A percentile compares a stretch with the other conserved stretches of the same genome.
phyloP scores from a whole-genome alignment of 2,888 invertebrate species.

The Micoletzkya japonica region DNA sequence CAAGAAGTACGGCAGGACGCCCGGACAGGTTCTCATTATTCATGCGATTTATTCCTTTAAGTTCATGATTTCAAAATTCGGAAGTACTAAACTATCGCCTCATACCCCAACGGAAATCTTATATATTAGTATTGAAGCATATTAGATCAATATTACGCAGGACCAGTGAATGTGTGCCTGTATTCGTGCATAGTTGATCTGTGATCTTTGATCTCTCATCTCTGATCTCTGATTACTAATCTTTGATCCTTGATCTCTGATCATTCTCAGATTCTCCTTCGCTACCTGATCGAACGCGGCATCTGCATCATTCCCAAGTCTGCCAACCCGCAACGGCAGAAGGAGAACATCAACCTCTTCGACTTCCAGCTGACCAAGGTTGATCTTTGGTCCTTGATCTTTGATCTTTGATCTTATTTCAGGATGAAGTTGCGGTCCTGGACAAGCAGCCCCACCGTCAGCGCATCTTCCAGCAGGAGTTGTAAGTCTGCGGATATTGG shows the following conservation, averaged over 20 bases:
- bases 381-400: neutral
- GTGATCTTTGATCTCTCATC: no score
- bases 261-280: constrained; percentile 29
- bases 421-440: constrained; percentile 36
- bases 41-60: no score
- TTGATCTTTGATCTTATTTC: no score
- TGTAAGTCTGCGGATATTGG: neutral
- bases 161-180: no score
- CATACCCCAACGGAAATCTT: no score
- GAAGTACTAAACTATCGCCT: no score
- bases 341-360: constrained; percentile 19
- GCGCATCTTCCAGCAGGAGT: constrained; percentile 34
- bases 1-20: constrained; percentile 37
- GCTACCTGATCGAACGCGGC: constrained; percentile 15
- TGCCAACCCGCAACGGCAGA: constrained; percentile 5
- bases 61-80: no score
- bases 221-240: no score
- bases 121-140: no score
- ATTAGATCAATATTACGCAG: no score
- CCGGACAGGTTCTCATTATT: constrained; percentile 43
- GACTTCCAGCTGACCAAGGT: constrained; percentile 25
- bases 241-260: neutral
- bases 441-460: constrained; percentile 33
- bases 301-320: constrained; percentile 26
- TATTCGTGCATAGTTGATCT: no score